Percentiles rank a stretch among this genome's conserved stretches.
Conservation (phyloP, 2,888 invertebrate genomes). For the Athalia cordata region DNA sequence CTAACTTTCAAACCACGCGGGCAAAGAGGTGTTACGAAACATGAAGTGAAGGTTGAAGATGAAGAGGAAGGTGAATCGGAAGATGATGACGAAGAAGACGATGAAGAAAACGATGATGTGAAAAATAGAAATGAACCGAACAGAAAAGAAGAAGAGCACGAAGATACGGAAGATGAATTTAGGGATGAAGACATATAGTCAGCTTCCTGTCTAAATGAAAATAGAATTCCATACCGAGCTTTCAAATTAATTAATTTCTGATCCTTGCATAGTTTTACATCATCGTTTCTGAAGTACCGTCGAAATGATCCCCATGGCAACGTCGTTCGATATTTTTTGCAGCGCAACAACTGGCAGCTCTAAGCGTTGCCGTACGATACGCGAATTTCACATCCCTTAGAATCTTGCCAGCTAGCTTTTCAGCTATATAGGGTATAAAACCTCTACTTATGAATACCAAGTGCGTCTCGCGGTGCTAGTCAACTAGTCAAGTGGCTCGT, state of each 20-base stretch:
- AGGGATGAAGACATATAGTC: background rate
- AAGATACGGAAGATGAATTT: background rate
- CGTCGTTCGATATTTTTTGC: constrained; percentile 57
- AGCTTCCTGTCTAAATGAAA: background rate
- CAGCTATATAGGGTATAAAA: no score
- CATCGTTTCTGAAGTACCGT: constrained; percentile 3
- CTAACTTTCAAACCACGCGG: constrained; percentile 54
- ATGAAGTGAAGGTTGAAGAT: constrained; percentile 15
- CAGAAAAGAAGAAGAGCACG: no score
- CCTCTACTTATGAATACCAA: no score
- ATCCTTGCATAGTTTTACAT: background rate
- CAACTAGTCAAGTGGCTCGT: no score
- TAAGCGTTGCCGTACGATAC: no score
- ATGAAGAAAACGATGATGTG: constrained; percentile 17
- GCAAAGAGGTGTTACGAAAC: background rate
- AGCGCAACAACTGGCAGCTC: no score
- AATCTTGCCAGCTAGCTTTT: no score
- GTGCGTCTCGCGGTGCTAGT: no score
- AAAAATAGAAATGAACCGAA: background rate
- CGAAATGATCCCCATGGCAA: constrained; percentile 65
- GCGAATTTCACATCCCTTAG: no score
- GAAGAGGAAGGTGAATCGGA: constrained; percentile 34
- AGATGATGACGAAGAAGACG: constrained; percentile 45
- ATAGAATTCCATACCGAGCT: background rate
- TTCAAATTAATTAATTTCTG: background rate